phyloP scores from a whole-genome alignment of 92 coral and sea anemone species.

The Epizoanthus illoricatus region DNA sequence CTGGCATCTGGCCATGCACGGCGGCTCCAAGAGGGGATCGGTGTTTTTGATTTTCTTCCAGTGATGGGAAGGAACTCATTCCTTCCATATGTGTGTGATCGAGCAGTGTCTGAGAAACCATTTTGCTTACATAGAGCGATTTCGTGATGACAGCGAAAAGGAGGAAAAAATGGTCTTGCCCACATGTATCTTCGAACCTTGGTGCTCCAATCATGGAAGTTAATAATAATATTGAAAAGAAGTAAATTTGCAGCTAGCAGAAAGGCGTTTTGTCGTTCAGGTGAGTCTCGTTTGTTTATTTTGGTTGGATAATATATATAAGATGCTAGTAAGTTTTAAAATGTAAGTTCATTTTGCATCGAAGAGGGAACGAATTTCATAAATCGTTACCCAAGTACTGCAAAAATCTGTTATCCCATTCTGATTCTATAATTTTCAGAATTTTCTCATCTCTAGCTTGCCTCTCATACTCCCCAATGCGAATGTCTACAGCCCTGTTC shows the following conservation, averaged over 20 bases:
- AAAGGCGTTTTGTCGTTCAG: neutral
- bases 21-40: constrained; percentile 2
- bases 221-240: neutral
- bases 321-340: neutral
- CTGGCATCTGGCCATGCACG: constrained; percentile 42
- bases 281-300: constrained; percentile 5
- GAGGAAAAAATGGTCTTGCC: neutral
- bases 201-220: neutral
- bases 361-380: neutral
- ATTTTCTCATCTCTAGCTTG: no score
- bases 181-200: neutral
- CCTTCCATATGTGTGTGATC: neutral
- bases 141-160: constrained; percentile 12
- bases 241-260: neutral
- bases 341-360: neutral
- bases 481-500: no score
- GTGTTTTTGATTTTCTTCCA: constrained; percentile 82
- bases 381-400: neutral
- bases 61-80: constrained; percentile 38
- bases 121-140: neutral
- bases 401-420: neutral
- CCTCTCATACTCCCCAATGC: no score
- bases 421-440: no score
- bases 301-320: neutral
- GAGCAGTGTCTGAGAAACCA: neutral